Base-by-base conservation (phyloP, 2,888 invertebrate species). In the Lycaena phlaeas region DNA sequence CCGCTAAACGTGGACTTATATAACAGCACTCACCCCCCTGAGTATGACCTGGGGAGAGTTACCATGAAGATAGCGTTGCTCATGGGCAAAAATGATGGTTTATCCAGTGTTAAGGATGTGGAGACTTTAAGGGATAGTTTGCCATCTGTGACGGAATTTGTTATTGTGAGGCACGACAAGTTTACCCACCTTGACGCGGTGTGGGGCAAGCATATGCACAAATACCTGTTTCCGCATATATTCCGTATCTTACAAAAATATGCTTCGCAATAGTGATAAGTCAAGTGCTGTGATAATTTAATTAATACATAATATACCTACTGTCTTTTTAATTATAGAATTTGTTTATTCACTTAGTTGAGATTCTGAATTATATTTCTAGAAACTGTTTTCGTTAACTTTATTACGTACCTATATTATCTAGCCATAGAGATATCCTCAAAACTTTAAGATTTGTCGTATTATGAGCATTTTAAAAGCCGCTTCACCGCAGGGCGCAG, bases 1-100 rank as follows among this genome's bases (percentile, higher is more conserved):
- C 12, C 40, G 9, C 36, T 34, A 9, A 59, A 61, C 36, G 3
- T 48, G 1, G 45, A 47, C 7, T 15, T 48, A 7, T 63, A 63
- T 27, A 52, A 51, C 2, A 36, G 49, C 6, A 18, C 10, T 1
- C 9, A 6, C 3, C 53, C 60, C 15, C 60, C 62, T 0, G 43
- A 44, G n/a, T 67, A 61, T 36, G 48, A 62, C 27, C 27, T 64
- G 28, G 39, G 18, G 1, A 57, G 53, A 15, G 60, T 64, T 3
- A 57, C 51, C 0, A 63, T 59, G 58, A 56, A 48, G 15, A 44
- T 57, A 7, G 64, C 59, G 11, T 48, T 89, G 7, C 72, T 86
- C 42, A 85, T 72, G 43, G 85, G 85, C 5, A 64, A 58, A 1
- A 84, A 86, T 27, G 89, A 89, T 49, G 78, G 72, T 58, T 49